Evolutionary conservation across 2,888 invertebrate species (phyloP).

Genomic region (Nephrotoma flavescens): DNA sequence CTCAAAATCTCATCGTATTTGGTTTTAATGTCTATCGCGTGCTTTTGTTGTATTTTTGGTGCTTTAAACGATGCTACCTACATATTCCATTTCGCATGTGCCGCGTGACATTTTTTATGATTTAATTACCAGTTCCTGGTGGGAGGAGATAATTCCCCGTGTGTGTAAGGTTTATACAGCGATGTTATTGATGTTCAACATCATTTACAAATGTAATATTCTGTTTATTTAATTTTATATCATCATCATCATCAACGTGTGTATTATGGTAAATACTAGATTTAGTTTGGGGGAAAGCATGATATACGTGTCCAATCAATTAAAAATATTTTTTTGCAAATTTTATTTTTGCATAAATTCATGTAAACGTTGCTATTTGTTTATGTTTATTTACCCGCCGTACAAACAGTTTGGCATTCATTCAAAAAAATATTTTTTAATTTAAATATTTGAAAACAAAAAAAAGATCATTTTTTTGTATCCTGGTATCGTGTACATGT

Average conservation of each 20-base stretch:
- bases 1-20: neutral
- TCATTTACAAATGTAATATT: neutral
- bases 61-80: too few species aligned
- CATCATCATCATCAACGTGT: neutral
- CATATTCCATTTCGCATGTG: too few species aligned
- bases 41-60: neutral
- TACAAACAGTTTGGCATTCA: neutral
- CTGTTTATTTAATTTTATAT: neutral
- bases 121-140: too few species aligned
- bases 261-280: neutral
- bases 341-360: neutral
- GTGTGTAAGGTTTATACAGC: neutral
- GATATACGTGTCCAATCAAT: neutral
- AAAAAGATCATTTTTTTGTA: neutral
- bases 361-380: neutral
- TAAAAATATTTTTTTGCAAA: neutral
- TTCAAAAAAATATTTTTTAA: neutral
- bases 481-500: neutral
- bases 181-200: neutral
- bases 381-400: neutral
- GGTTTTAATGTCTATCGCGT: neutral
- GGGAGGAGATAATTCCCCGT: neutral
- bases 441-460: neutral
- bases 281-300: neutral
- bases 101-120: too few species aligned